phyloP scores from a whole-genome alignment of 2,888 invertebrate species.

The Empis stercorea region DNA sequence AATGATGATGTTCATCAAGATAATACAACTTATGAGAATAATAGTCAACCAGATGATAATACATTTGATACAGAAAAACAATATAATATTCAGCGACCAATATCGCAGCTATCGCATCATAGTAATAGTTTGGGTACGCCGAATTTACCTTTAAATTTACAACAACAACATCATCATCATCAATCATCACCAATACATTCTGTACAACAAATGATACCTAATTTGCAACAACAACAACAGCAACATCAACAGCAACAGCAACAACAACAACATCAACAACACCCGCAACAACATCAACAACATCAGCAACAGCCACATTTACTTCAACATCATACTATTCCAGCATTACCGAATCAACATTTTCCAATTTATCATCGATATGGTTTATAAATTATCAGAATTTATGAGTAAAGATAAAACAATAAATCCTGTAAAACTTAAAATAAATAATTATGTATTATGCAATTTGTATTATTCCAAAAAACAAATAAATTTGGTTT shows the following conservation, averaged over 20 bases:
- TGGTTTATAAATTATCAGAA: neutral
- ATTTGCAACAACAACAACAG: slow-evolving; percentile 24
- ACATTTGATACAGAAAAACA: slow-evolving; percentile 10
- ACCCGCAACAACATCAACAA: slow-evolving; percentile 16
- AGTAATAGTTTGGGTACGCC: neutral
- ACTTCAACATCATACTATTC: neutral
- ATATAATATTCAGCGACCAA: slow-evolving; percentile 2
- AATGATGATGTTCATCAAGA: neutral
- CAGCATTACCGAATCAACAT: neutral
- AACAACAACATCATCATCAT: slow-evolving; percentile 13
- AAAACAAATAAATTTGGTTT: too few species aligned
- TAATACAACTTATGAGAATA: neutral
- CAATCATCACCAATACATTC: slow-evolving; percentile 23
- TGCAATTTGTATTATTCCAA: too few species aligned
- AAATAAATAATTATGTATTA: too few species aligned
- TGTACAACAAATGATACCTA: slow-evolving; percentile 14
- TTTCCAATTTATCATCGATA: slow-evolving; percentile 1
- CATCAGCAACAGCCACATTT: neutral
- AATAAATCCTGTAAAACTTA: too few species aligned
- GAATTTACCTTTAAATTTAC: neutral
- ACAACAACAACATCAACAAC: slow-evolving; percentile 18
- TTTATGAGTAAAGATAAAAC: too few species aligned
- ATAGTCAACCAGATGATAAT: neutral
- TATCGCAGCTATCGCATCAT: neutral
- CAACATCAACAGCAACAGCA: neutral